phyloP scores from a whole-genome alignment of 2,113 vertebrate species.

The Pluvianellus socialis region DNA sequence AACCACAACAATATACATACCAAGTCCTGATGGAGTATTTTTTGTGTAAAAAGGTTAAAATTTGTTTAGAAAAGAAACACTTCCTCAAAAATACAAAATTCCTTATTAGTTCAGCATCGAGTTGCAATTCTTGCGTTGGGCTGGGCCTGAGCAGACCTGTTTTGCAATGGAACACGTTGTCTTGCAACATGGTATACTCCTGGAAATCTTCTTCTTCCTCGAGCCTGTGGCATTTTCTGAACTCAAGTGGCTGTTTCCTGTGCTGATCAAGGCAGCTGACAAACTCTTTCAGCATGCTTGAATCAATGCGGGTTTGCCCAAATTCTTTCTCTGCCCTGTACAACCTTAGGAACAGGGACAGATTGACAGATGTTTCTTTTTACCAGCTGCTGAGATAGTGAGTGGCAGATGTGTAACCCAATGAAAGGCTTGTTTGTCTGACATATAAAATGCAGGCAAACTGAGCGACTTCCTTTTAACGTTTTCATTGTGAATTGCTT shows the following conservation, averaged over 20 bases:
- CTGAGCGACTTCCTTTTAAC: background rate
- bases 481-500: background rate
- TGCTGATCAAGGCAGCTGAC: slow-evolving; percentile 16
- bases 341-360: background rate
- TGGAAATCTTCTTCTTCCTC: background rate
- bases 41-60: background rate
- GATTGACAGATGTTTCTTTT: slow-evolving; percentile 12
- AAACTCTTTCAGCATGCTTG: background rate
- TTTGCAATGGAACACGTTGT: background rate
- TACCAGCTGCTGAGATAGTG: background rate
- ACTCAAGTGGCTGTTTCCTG: background rate
- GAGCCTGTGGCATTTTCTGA: background rate
- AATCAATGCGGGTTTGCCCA: slow-evolving; percentile 1
- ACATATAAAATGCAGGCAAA: background rate
- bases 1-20: background rate
- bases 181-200: background rate
- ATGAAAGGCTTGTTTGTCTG: background rate
- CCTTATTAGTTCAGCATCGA: background rate
- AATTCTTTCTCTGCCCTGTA: background rate
- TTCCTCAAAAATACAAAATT: background rate
- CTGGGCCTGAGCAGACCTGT: background rate
- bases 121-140: background rate
- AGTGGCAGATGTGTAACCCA: background rate
- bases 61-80: background rate
- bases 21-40: background rate